Evolutionary conservation across 2,888 invertebrate species (phyloP), one percentile per base, ranked within the genome.

Genomic region (Deilephila porcellus): DNA sequence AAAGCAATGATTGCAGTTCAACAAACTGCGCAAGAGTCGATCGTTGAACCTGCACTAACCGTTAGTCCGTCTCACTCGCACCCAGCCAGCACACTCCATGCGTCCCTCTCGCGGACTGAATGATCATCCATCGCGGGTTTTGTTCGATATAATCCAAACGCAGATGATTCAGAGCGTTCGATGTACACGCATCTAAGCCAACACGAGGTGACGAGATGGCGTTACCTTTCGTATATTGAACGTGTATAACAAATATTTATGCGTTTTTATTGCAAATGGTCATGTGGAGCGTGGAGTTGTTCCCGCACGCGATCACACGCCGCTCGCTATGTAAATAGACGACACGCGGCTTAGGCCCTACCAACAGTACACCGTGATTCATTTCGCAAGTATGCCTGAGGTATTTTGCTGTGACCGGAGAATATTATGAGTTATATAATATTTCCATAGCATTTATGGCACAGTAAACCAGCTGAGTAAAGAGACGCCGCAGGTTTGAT

Each of bases 11-110:
- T 91, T 93, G 89, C 90, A 91, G 93, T 93, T 94, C 94, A 94
- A 94, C 93, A 93, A 94, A 93, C 94, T 93, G 92, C 93, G 92
- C 92, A 83, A 85, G 91, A 93, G 91, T 88, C 92, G 94, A 92
- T 88, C 94, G 89, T 94, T 94, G 94, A 94, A 94, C 93, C 92
- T 92, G 87, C 84, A 90, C 90, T 89, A 90, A 91, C 91, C 86
- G 87, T 88, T 87, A 85, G 72, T 77, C 80, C 78, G 76, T 93
- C 92, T 83, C 86, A 78, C 86, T 93, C 87, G 75, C 86, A 78
- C 91, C 45, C 83, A 71, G 60, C 20, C 60, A 73, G 71, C 70
- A 71, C 74, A 75, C 75, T 74, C 80, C 76, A 76, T 74, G 75
- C 79, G 74, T 91, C 91, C 88, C 88, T 78, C 88, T n/a, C 34